These are phyloP conservation scores for Pammene aurita DNA, from an alignment of 2,888 invertebrate species.

Conservation along the genomic window DNA sequence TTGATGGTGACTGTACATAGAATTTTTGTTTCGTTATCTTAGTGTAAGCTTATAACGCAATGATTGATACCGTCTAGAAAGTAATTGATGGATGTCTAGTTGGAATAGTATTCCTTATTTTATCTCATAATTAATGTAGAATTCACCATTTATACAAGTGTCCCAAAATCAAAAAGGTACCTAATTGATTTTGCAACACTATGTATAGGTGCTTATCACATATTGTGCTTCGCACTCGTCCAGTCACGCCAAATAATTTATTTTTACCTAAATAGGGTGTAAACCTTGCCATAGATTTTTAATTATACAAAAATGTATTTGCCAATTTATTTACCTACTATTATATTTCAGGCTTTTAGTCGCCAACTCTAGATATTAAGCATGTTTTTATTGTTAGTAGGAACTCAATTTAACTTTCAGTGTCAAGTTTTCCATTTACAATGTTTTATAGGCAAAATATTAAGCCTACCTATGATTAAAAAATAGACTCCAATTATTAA, in stretches of 20 bases:
- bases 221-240: constrained; percentile 31
- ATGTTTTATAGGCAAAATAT: too few relatives aligned
- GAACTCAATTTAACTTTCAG: constrained; percentile 2
- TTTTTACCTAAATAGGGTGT: constrained; percentile 1
- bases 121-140: constrained; percentile 19
- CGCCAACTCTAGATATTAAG: constrained; percentile 33
- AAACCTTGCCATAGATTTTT: constrained; percentile 18
- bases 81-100: constrained; percentile 27
- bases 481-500: too few relatives aligned
- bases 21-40: constrained; percentile 5
- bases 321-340: constrained; percentile 24
- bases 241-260: constrained; percentile 6
- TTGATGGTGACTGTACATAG: neutral
- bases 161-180: neutral
- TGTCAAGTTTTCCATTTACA: neutral
- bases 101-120: constrained; percentile 24
- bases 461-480: too few relatives aligned
- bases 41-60: constrained; percentile 30
- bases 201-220: constrained; percentile 7
- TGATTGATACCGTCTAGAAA: constrained; percentile 36
- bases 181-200: constrained; percentile 1
- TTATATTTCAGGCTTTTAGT: constrained; percentile 17
- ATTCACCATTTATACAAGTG: constrained; percentile 7
- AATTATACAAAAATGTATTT: constrained; percentile 21
- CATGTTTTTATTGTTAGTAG: constrained; percentile 20